Base-by-base conservation (phyloP, 2,113 vertebrate species). In the Ceyx melanurus region DNA sequence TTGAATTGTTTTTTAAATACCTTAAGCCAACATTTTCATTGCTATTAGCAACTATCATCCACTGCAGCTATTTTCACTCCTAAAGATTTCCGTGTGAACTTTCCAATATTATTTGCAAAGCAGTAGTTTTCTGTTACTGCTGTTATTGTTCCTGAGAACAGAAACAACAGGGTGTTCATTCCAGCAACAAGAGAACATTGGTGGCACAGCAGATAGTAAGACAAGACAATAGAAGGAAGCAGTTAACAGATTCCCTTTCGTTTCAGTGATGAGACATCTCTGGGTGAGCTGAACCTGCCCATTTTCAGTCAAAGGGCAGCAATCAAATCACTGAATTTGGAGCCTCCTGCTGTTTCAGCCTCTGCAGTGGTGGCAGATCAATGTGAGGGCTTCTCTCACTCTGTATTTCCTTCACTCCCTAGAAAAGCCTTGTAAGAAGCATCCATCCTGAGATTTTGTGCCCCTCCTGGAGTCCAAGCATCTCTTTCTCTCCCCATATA, bases 221-320 rank as follows among this genome's bases (percentile, higher is more conserved):
- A 88, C 45, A 91, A 94, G 88, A 97, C 97, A 98, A 97, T 91
- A 88, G 94, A 81, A 96, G 97, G 97, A 98, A 97, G 88, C 80
- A 81, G 65, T 75, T 82, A 84, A 96, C 94, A 97, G 67, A 90
- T 94, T 95, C 91, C 88, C 87, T 93, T 92, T 96, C 60, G 9
- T 94, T 96, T 95, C 51, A 79, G 11, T n/a, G 62, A 94, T 91
- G 88, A 1, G 26, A 65, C 40, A 86, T 89, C 80, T 88, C 50
- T 67, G 45, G 35, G 51, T 21, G 78, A 65, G 68, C 61, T 31
- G 45, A 94, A 89, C 45, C 33, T 64, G 74, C 57, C 86, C 15
- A 18, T 85, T 78, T 86, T 73, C 40, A 75, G 67, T 86, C 40
- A 82, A 90, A 92, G 64, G 26, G 57, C 60, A 60, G 35, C 29